Percentiles rank a stretch among this genome's conserved stretches.
These are phyloP conservation scores for Eupleurogrammus muticus DNA, from an alignment of 2,797 vertebrate genomes.

Conservation along the genomic window DNA sequence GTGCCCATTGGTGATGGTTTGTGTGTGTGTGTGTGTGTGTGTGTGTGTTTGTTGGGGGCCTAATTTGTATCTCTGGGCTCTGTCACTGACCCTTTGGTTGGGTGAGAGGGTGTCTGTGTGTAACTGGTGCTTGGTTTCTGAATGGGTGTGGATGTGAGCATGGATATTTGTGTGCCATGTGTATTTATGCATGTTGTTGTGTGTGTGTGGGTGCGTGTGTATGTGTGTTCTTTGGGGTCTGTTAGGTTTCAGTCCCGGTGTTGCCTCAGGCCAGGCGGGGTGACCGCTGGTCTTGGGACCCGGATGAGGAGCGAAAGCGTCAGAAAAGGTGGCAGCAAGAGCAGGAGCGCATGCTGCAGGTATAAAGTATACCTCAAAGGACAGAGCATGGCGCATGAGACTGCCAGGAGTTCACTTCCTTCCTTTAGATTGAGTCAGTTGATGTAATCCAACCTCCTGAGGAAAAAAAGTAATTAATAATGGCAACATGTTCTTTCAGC, in stretches of 20 bases:
- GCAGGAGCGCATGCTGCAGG: constrained; percentile 96
- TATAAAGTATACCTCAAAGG: constrained; percentile 69
- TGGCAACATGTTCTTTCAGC: neutral
- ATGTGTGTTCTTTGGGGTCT: constrained; percentile 44
- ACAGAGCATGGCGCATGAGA: constrained; percentile 62
- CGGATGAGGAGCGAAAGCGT: constrained; percentile 95
- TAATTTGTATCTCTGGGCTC: neutral
- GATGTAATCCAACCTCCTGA: neutral
- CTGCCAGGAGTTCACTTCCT: constrained; percentile 14
- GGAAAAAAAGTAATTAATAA: neutral
- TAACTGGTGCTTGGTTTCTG: constrained; percentile 26
- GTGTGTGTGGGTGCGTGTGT: constrained; percentile 25
- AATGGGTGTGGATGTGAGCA: constrained; percentile 30
- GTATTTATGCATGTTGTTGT: constrained; percentile 45
- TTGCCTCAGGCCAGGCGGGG: constrained; percentile 86
- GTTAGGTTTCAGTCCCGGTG: constrained; percentile 81
- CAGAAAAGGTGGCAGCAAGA: constrained; percentile 97
- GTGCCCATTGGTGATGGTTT: constrained; percentile 38
- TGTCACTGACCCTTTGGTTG: constrained; percentile 7
- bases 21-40: constrained; percentile 16
- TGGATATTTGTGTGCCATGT: constrained; percentile 34
- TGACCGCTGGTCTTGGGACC: constrained; percentile 95
- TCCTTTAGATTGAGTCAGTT: neutral
- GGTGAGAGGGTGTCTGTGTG: constrained; percentile 27
- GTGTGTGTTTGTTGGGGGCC: constrained; percentile 5